These are phyloP conservation scores for Sebastes diaconus DNA, from an alignment of 2,797 vertebrate species.

Conservation along the genomic window DNA sequence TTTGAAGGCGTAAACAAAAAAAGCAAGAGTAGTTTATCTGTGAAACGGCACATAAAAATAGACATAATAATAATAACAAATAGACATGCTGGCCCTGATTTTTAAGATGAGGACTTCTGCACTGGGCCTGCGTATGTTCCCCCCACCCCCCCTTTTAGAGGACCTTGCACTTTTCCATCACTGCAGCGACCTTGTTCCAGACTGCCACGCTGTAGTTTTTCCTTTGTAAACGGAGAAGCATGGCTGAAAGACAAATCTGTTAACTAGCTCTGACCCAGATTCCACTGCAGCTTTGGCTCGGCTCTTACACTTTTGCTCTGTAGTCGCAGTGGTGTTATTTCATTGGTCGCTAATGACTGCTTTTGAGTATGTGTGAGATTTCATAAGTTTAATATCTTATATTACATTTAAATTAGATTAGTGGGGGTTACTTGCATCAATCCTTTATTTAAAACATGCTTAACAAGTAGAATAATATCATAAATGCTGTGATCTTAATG, in stretches of 20 bases:
- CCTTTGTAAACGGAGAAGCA: conserved; percentile 54
- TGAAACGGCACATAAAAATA: conserved; percentile 10
- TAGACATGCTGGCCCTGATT: background rate
- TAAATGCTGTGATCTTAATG: too few species aligned
- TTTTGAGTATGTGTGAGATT: background rate
- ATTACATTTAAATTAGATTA: background rate
- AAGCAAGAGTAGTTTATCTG: background rate
- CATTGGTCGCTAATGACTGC: background rate
- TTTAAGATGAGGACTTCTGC: background rate
- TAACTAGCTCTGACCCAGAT: conserved; percentile 77
- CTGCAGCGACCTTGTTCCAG: conserved; percentile 57
- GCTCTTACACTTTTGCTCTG: conserved; percentile 12
- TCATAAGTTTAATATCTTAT: background rate
- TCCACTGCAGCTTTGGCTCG: conserved; percentile 60
- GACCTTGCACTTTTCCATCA: conserved; percentile 36
- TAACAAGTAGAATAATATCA: background rate
- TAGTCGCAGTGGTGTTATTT: conserved; percentile 9
- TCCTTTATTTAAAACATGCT: background rate
- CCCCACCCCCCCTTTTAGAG: background rate
- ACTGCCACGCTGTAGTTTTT: conserved; percentile 76
- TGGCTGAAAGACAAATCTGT: conserved; percentile 64
- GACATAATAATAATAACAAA: background rate
- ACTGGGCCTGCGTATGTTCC: background rate
- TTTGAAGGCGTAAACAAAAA: conserved; percentile 6
- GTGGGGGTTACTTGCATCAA: background rate